Base-by-base conservation (phyloP, 2,797 vertebrate species). In the Megaceryle alcyon region DNA sequence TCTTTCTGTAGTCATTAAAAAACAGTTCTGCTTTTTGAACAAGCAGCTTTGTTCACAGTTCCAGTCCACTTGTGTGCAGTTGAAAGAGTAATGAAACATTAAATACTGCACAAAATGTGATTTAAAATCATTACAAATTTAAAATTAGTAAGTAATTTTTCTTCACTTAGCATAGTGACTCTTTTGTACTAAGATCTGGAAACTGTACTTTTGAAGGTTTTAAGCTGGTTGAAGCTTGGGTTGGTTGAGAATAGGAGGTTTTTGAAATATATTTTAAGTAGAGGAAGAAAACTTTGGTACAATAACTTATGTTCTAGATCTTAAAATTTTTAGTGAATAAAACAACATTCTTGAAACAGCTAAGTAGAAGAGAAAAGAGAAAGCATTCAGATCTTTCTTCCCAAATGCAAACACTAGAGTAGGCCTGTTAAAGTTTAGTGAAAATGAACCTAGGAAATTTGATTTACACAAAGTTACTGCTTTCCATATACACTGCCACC, bases 31-130 rank as follows among this genome's bases (percentile, higher is more conserved):
- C 16, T 59, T 88, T 77, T 68, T 66, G n/a, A 84, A 54, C 10
- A 72, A 72, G 54, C 26, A 87, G 21, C 26, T 92, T 93, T 93
- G 49, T 82, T 90, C 73, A 88, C 70, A 65, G 69, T 88, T 79
- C 53, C 25, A 53, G 63, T 78, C 15, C 57, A 53, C 10, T 28
- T 88, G 39, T 11, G 35, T 61, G 77, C 19, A 46, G 57, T 48
- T 65, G 57, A 82, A 79, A 86, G 65, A 69, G 33, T 78, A 83
- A 84, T 82, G 33, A 95, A 93, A 94, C 90, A 81, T 71, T 92
- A 75, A 92, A 79, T 57, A 65, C 33, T 65, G 53, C 41, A 79
- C 6, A 53, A 78, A 90, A 78, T 49, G 57, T 86, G 81, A 68
- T 92, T 90, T 82, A 28, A 94, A 88, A 86, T 88, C 61, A 65